Base-by-base conservation (phyloP, 2,888 invertebrate species). In the Protula sp. region DNA sequence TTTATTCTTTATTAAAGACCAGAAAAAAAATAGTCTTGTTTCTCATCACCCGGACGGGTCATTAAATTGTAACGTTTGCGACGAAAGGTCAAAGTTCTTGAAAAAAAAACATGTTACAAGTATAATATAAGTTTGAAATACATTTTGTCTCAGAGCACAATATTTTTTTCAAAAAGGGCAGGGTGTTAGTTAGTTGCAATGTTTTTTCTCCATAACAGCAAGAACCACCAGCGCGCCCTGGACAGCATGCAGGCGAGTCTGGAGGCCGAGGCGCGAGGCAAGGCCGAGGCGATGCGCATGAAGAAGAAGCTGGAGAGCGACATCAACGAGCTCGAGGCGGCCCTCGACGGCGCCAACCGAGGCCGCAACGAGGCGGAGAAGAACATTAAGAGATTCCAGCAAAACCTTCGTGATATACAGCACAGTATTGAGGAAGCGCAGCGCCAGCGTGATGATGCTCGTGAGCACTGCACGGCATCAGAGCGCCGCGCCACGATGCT, bases 291-390 rank as follows among this genome's bases (percentile, higher is more conserved):
- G 73, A 89, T 98, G 78, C 91, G 97, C 86, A 93, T 98, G 92
- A 99, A 99, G 91, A 99, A 99, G 92, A 99, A 99, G 87, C 88
- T 99, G 82, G 99, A 99, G 85, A 92, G 93, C 76, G 98, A 99
- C 87, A 98, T 99, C 87, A 98, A 98, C 84, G 98, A 99, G 85
- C 88, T 99, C 68, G 98, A 99, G 84, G 95, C 98, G 77, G 95
- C 95, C 79, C 86, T 99, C 83, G 98, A 99, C 85, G 94, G 94
- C 84, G 94, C 98, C 82, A 98, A 98, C 88, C 94, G 95, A 87
- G 92, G 93, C 79, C 94, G 94, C 82, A 94, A 94, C 77, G 95
- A 97, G 83, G 92, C 94, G 78, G 95, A 98, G 85, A 98, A 97
- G 91, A 95, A 93, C 87, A 93, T 95, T 85, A 97, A 97, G 86